Evolutionary conservation across 2,113 vertebrate genomes (phyloP), one percentile per base, ranked within the genome.

Genomic region (Lagopus muta): DNA sequence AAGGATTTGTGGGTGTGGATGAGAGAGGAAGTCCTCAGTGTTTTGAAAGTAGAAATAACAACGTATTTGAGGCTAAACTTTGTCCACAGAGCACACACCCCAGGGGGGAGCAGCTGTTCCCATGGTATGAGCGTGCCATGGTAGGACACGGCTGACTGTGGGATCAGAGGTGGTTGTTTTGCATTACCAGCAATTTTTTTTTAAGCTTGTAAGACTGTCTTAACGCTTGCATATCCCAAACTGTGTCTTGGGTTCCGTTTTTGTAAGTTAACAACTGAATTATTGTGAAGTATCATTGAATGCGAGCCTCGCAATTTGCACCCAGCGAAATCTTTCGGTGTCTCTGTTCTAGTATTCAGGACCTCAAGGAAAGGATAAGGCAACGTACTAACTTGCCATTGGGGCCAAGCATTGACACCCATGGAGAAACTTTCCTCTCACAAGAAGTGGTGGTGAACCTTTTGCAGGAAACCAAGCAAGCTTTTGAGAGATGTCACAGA

Each of bases 371-470:
- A 96, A 98, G 98, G 94, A 98, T 99, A 96, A 98, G 99, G 95
- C 99, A 99, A 87, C 98, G 98, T 90, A 99, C 99, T 77, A 99
- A 99, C 92, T 97, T 99, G 64, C 97, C 99, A 2, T 74, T 99
- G 93, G 99, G 99, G 58, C 98, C 99, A 62, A 99, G 98, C 90
- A 99, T 99, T 60, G 99, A 99, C 95, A 99, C 99, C 57, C 99
- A 99, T 2, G 99, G 99, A 67, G 99, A 99, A 97, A 99, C 99
- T 11, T 99, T 99, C 65, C 97, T 99, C 30, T 99, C 99, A 3
- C 99, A 99, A 85, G 99, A 99, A 95, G 98, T 99, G 77, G 99
- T 99, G 89, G 99, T 99, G 82, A 99, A 99, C 97, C 98, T 99
- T 96, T 93, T 99, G 93, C 99, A 99, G 97, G 99, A 99, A 98